These are phyloP conservation scores for Tethya wilhelma DNA, from an alignment of 37 sponge, comb jelly and placozoan genomes.

Conservation along the genomic window DNA sequence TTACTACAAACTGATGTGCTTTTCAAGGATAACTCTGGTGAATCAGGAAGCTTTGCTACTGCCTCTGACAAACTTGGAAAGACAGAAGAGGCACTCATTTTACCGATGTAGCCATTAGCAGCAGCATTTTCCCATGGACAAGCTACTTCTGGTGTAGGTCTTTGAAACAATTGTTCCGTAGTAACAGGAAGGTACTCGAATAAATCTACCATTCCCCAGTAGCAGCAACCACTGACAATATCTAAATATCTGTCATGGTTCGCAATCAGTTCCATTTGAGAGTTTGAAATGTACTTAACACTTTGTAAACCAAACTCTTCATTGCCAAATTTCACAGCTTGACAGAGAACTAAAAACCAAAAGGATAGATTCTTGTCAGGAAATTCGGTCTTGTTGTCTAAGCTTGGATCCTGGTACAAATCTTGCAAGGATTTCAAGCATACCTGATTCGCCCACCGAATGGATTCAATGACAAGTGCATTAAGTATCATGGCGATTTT, in stretches of 20 bases:
- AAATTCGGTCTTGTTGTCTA: no score
- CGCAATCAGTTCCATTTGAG: background rate
- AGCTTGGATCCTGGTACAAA: no score
- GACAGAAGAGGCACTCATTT: background rate
- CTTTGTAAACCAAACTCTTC: constrained; percentile 27
- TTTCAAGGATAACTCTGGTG: no score
- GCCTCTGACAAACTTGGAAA: constrained; percentile 9
- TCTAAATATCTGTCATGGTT: background rate
- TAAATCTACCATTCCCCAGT: constrained; percentile 67
- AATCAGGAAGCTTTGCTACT: no score
- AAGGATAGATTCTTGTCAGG: constrained; percentile 9
- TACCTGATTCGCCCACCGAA: no score
- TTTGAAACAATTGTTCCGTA: background rate
- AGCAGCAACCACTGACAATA: constrained; percentile 62
- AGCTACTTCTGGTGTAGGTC: background rate
- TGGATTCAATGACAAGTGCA: no score
- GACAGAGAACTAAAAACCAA: constrained; percentile 26
- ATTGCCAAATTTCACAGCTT: constrained; percentile 18
- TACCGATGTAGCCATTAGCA: constrained; percentile 41
- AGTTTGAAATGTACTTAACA: background rate
- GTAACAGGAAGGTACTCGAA: constrained; percentile 38
- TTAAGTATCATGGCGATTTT: no score
- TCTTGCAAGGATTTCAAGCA: no score
- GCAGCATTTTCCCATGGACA: constrained; percentile 44
- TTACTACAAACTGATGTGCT: no score